Evolutionary conservation across 2,888 invertebrate species (phyloP).

Genomic region (Agonopterix heracliana): DNA sequence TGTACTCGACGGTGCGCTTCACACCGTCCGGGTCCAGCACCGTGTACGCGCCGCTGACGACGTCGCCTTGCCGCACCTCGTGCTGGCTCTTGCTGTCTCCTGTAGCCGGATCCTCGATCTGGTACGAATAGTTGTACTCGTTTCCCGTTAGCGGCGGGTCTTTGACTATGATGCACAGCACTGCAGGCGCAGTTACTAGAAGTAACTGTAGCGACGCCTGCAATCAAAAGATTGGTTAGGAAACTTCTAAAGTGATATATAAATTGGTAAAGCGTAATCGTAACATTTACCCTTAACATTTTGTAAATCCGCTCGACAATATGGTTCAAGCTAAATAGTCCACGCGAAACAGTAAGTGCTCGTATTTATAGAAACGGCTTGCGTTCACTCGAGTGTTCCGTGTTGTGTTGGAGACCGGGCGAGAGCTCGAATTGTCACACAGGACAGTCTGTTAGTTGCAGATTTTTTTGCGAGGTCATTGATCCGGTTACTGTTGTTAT

Average conservation of each 20-base stretch:
- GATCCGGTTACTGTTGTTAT: too few species aligned
- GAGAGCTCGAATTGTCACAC: too few species aligned
- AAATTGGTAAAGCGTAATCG: background rate
- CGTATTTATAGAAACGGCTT: constrained; percentile 55
- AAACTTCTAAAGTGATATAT: constrained; percentile 1
- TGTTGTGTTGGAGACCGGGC: background rate
- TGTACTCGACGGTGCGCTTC: constrained; percentile 63
- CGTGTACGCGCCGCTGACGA: constrained; percentile 59
- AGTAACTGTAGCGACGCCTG: constrained; percentile 22
- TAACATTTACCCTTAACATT: constrained; percentile 45
- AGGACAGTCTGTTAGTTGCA: too few species aligned
- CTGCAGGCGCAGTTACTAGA: constrained; percentile 30
- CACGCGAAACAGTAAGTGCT: constrained; percentile 25
- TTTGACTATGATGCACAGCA: constrained; percentile 49
- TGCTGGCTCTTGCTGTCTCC: constrained; percentile 65
- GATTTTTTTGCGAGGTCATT: too few species aligned
- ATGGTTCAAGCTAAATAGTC: constrained; percentile 39
- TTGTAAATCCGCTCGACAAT: constrained; percentile 37
- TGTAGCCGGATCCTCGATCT: constrained; percentile 71
- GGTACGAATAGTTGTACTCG: constrained; percentile 65
- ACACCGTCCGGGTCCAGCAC: constrained; percentile 65
- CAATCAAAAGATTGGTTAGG: constrained; percentile 12
- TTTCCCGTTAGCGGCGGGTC: constrained; percentile 49
- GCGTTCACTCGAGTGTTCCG: constrained; percentile 59
- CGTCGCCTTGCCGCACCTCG: constrained; percentile 53